Percentiles rank a stretch among this genome's conserved stretches.
These are phyloP conservation scores for Ophion ventricosus DNA, from an alignment of 2,888 invertebrate species.

Conservation along the genomic window DNA sequence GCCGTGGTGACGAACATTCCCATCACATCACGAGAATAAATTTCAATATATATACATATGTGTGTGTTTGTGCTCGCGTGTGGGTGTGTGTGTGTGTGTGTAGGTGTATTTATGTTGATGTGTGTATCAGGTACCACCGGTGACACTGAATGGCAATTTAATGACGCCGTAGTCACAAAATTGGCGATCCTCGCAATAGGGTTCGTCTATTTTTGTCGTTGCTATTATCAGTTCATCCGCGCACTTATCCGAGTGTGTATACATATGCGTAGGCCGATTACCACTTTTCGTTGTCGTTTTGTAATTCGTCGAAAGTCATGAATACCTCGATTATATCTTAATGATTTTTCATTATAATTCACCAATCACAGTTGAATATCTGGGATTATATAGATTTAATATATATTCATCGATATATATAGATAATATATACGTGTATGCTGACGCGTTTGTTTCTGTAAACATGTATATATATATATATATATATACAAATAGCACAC, in stretches of 20 bases:
- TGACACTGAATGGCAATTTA: conserved; percentile 64
- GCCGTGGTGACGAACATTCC: conserved; percentile 55
- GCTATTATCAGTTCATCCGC: conserved; percentile 35
- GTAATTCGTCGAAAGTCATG: conserved; percentile 51
- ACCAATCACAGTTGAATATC: conserved; percentile 69
- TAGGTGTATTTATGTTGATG: conserved; percentile 25
- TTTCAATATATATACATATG: conserved; percentile 29
- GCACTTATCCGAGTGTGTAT: conserved; percentile 64
- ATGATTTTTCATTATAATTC: conserved; percentile 64
- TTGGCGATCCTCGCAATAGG: conserved; percentile 31
- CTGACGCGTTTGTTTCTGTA: conserved; percentile 27
- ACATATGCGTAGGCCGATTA: conserved; percentile 72
- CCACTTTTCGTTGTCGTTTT: conserved; percentile 66
- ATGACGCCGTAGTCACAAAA: conserved; percentile 41
- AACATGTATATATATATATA: conserved; percentile 33
- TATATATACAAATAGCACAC: conserved; percentile 15
- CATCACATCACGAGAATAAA: conserved; percentile 34
- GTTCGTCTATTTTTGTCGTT: conserved; percentile 23
- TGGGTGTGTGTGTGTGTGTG: conserved; percentile 33
- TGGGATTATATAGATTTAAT: conserved; percentile 69
- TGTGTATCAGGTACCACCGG: conserved; percentile 62
- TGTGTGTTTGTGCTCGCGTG: too few relatives aligned
- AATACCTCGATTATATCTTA: conserved; percentile 47
- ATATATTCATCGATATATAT: conserved; percentile 64
- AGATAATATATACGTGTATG: conserved; percentile 40